These are phyloP conservation scores for Ptychadena robeensis DNA, from an alignment of 2,797 vertebrate species.

Conservation along the genomic window DNA sequence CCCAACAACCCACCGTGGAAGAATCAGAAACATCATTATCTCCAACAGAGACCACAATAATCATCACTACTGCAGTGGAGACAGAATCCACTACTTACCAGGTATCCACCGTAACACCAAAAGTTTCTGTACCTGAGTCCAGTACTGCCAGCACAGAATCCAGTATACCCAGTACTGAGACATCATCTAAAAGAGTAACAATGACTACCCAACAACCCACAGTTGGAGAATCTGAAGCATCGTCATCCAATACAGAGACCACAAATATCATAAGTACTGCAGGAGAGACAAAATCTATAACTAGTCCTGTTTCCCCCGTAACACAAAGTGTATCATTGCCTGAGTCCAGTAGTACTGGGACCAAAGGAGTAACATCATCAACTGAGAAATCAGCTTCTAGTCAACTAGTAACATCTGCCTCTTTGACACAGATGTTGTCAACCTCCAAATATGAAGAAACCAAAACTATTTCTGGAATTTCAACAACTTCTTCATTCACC, in stretches of 20 bases:
- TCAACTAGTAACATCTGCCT: too few species aligned
- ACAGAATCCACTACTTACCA: background rate
- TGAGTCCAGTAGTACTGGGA: background rate
- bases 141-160: background rate
- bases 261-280: background rate
- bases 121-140: too few species aligned
- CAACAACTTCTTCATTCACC: background rate
- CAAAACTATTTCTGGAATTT: background rate
- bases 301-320: background rate
- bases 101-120: background rate
- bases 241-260: background rate
- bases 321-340: background rate
- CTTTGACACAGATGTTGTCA: background rate
- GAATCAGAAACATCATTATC: too few species aligned
- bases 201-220: background rate
- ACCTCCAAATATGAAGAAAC: background rate
- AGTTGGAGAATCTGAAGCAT: background rate
- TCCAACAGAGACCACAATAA: too few species aligned
- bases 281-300: background rate
- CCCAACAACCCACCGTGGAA: background rate
- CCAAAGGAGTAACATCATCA: too few species aligned
- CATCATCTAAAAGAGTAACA: background rate
- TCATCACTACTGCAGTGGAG: background rate
- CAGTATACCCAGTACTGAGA: background rate
- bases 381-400: background rate